A percentile compares a stretch with the other conserved stretches of the same genome.
These are phyloP conservation scores for Pollenia angustigena DNA, from an alignment of 2,888 invertebrate genomes.

Conservation along the genomic window DNA sequence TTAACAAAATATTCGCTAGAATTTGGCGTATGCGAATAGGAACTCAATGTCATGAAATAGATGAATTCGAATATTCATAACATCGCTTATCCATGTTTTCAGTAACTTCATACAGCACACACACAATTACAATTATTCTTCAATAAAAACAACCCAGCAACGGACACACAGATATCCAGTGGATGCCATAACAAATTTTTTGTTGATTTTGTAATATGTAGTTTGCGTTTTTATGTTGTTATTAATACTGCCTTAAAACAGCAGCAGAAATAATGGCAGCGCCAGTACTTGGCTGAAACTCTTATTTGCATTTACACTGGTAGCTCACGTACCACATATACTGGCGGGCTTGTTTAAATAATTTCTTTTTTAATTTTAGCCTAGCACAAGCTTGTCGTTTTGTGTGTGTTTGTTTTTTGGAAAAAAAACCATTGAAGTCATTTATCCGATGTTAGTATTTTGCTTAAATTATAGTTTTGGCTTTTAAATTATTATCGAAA, in stretches of 20 bases:
- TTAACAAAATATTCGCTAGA: too few relatives aligned
- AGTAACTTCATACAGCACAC: neutral
- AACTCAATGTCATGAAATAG: too few relatives aligned
- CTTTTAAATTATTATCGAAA: constrained; percentile 23
- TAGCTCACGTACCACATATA: constrained; percentile 24
- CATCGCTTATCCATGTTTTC: too few relatives aligned
- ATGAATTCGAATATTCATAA: too few relatives aligned
- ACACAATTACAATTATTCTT: neutral
- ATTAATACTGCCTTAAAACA: neutral
- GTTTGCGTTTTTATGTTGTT: constrained; percentile 30
- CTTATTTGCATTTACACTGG: constrained; percentile 38
- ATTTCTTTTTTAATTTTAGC: constrained; percentile 18
- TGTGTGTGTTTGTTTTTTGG: neutral
- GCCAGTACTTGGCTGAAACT: constrained; percentile 8
- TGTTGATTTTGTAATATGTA: constrained; percentile 40
- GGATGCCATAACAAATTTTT: constrained; percentile 25
- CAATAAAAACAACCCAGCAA: neutral
- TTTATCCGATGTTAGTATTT: neutral
- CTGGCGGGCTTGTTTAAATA: constrained; percentile 29
- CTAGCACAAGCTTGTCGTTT: neutral
- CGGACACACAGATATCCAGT: neutral
- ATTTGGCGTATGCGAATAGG: too few relatives aligned
- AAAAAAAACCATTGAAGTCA: neutral
- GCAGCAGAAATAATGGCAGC: neutral
- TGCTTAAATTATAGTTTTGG: neutral